These are phyloP conservation scores for Caenorhabditis panamensis DNA, from an alignment of 2,888 invertebrate genomes.

Conservation along the genomic window DNA sequence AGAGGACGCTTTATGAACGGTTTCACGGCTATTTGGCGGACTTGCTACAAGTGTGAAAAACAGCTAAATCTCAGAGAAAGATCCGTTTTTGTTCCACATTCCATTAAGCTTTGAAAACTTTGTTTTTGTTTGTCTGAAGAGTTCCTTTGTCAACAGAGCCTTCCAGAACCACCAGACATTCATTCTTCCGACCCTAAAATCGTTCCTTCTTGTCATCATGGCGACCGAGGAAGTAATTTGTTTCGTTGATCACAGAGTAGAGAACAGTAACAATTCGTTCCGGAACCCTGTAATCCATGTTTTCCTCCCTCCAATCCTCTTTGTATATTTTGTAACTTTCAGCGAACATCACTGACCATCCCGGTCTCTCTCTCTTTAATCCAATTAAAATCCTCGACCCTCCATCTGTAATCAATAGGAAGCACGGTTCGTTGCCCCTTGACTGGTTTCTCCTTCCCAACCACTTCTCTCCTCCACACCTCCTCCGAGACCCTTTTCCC, in stretches of 20 bases:
- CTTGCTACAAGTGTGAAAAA: no score
- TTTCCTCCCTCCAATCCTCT: constrained; percentile 1
- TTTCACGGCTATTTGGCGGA: background rate
- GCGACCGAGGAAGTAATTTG: background rate
- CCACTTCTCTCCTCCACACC: background rate
- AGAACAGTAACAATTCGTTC: background rate
- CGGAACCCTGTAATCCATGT: background rate
- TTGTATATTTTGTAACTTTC: constrained; percentile 1
- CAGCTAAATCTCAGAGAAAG: no score
- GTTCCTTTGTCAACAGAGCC: no score
- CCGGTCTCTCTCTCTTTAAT: background rate
- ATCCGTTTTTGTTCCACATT: no score
- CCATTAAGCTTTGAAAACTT: no score
- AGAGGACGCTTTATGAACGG: background rate
- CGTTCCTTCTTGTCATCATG: background rate
- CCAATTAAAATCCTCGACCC: constrained; percentile 9
- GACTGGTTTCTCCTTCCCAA: background rate
- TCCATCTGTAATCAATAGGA: constrained; percentile 18
- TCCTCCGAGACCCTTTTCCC: background rate
- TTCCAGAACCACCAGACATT: no score
- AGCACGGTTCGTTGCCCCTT: constrained; percentile 17
- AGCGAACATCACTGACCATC: constrained; percentile 12
- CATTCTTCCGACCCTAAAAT: no score
- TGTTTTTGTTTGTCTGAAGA: no score
- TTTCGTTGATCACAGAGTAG: background rate